Percentiles rank a stretch among this genome's conserved stretches.
These are phyloP conservation scores for Tenebrio molitor DNA, from an alignment of 1,140 invertebrate species.

Conservation along the genomic window DNA sequence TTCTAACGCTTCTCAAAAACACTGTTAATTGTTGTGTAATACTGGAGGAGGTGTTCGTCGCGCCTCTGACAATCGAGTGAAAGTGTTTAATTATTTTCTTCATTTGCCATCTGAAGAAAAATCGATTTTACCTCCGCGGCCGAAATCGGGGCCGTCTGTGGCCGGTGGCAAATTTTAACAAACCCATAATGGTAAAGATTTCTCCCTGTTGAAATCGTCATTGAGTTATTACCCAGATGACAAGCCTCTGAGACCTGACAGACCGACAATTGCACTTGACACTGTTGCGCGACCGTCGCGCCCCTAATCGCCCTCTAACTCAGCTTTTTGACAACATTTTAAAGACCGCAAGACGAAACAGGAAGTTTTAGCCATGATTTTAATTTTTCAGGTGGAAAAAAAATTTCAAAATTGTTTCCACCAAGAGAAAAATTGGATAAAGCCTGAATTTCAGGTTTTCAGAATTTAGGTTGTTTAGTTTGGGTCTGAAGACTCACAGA, in stretches of 20 bases:
- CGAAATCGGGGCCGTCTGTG: constrained; percentile 31
- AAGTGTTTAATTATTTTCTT: constrained; percentile 35
- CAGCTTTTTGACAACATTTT: too few species aligned
- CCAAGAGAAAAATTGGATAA: too few species aligned
- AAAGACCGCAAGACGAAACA: too few species aligned
- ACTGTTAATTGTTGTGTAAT: too few species aligned
- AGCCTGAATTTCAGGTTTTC: too few species aligned
- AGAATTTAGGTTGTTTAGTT: too few species aligned
- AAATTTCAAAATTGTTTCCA: too few species aligned
- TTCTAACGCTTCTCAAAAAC: too few species aligned
- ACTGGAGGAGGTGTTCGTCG: background rate
- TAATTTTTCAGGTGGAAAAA: too few species aligned
- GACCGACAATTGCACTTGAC: constrained; percentile 10
- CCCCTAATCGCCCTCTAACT: too few species aligned
- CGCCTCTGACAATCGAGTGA: constrained; percentile 9
- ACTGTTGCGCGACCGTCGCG: constrained; percentile 1
- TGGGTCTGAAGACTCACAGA: too few species aligned
- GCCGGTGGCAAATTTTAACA: constrained; percentile 5
- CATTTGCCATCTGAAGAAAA: background rate
- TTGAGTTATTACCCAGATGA: constrained; percentile 35
- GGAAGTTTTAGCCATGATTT: too few species aligned
- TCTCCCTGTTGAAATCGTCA: constrained; percentile 35
- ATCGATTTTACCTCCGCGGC: background rate
- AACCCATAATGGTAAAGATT: constrained; percentile 7
- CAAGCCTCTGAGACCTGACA: background rate